Base-by-base conservation (phyloP, 1,140 invertebrate genomes). In the Nasonia vitripennis region DNA sequence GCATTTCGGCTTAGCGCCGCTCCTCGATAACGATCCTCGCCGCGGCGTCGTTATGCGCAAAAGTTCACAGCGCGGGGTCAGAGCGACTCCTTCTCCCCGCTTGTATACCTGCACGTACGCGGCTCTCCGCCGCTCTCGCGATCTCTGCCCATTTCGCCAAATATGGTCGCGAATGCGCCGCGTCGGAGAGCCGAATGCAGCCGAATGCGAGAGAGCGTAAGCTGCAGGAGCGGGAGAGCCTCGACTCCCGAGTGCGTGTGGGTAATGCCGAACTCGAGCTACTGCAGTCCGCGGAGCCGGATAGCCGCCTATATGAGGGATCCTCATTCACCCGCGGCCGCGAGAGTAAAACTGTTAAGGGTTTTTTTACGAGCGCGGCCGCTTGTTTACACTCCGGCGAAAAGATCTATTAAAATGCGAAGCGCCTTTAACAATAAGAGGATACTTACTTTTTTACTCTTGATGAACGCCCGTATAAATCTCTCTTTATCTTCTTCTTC, bases 91-190 rank as follows among this genome's bases (percentile, higher is more conserved):
- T 78, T 62, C 48, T 17, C 45, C 67, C 12, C 23, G 48, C 70
- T 17, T 20, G 20, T 55, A 55, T 14, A 55, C 51, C 3, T 51
- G 34, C 48, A 67, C 17, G 5, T 31, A 23, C 23, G 14, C 2
- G 2, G 12, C n/a, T 78, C 75, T 78, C 75, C 11, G 20, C 75
- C 11, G 20, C 71, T n/a, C 31, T 62, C 20, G 74, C 23, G 45
- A 34, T 55, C 62, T 41, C 82, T 84, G 34, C 55, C 74, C 82
- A 78, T 84, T 84, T 84, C 75, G 62, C 82, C 82, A 84, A 84
- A 84, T 84, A 84, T 84, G 82, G 82, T 78, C 75, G 75, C 62
- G 82, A 78, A 82, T 62, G 17, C 5, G 81, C 31, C 51, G 79
- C 14, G 14, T 17, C 37, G 73, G 9, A 62, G 41, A 62, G 41